These are phyloP conservation scores for Physeter macrocephalus DNA, from an alignment of 2,113 vertebrate genomes.

Conservation along the genomic window DNA sequence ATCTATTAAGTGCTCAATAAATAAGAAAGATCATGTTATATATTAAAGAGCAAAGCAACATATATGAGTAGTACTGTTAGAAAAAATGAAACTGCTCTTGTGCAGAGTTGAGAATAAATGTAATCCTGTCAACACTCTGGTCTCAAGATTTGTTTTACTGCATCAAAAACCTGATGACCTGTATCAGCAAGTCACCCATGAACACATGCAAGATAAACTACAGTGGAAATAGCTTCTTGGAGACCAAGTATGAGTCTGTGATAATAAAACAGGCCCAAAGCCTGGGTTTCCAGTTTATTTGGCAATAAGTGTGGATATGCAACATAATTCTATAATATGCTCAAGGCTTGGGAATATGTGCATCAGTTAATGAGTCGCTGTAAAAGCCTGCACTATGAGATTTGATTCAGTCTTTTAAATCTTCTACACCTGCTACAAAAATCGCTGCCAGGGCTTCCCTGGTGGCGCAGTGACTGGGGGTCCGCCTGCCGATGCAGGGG, in stretches of 20 bases:
- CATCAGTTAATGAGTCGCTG: not conserved
- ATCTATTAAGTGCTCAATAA: not conserved
- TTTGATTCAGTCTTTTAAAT: conserved; percentile 10
- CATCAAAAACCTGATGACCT: not conserved
- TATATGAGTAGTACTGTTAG: not conserved
- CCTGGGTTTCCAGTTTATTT: not conserved
- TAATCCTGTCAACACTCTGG: not conserved
- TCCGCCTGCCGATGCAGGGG: no score
- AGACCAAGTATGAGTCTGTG: not conserved
- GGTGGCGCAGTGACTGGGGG: no score
- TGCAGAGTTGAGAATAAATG: not conserved
- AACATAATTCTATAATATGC: not conserved
- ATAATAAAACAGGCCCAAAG: not conserved
- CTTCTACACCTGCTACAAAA: conserved; percentile 53
- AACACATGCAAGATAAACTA: not conserved
- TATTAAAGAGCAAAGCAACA: not conserved
- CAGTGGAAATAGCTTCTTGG: not conserved
- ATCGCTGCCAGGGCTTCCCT: no score
- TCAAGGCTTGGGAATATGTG: not conserved
- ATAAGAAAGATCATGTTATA: not conserved
- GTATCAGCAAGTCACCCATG: not conserved
- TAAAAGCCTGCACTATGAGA: not conserved
- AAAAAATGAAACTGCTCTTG: not conserved
- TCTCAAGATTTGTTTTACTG: conserved; percentile 1
- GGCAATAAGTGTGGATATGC: not conserved